phyloP scores from a whole-genome alignment of 2,888 invertebrate genomes.

The Formica aserva region DNA sequence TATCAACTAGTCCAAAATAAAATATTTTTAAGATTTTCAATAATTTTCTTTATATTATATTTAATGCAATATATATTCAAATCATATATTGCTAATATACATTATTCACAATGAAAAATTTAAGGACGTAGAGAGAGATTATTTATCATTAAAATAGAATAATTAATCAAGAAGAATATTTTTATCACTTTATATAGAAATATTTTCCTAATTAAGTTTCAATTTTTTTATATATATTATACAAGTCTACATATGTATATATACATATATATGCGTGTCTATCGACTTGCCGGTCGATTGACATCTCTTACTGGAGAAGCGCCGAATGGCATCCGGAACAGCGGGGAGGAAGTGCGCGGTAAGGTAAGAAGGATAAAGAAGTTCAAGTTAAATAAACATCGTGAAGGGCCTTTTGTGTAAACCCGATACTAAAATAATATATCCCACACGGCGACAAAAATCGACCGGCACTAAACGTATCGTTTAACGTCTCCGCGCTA shows the following conservation, averaged over 20 bases:
- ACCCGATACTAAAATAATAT: slow-evolving; percentile 81
- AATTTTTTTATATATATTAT: background rate
- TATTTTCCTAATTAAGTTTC: background rate
- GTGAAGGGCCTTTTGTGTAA: slow-evolving; percentile 80
- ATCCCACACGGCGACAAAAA: slow-evolving; percentile 74
- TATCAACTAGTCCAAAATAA: slow-evolving; percentile 73
- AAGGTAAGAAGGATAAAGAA: slow-evolving; percentile 75
- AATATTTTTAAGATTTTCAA: slow-evolving; percentile 64
- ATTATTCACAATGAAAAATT: background rate
- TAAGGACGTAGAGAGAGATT: background rate
- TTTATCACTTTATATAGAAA: background rate
- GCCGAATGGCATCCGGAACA: slow-evolving; percentile 69
- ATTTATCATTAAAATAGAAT: background rate
- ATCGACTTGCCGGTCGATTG: background rate
- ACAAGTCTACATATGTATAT: background rate
- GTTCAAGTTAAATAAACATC: slow-evolving; percentile 77
- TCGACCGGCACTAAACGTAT: slow-evolving; percentile 62
- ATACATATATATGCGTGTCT: background rate
- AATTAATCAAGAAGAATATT: background rate
- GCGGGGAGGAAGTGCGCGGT: slow-evolving; percentile 69
- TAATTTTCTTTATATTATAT: slow-evolving; percentile 15
- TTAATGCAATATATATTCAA: slow-evolving; percentile 2
- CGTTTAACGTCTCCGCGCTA: slow-evolving; percentile 58
- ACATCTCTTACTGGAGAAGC: background rate
- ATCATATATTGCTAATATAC: background rate